A percentile compares a stretch with the other conserved stretches of the same genome.
phyloP scores from a whole-genome alignment of 2,113 vertebrate species.

The Strigops habroptila region DNA sequence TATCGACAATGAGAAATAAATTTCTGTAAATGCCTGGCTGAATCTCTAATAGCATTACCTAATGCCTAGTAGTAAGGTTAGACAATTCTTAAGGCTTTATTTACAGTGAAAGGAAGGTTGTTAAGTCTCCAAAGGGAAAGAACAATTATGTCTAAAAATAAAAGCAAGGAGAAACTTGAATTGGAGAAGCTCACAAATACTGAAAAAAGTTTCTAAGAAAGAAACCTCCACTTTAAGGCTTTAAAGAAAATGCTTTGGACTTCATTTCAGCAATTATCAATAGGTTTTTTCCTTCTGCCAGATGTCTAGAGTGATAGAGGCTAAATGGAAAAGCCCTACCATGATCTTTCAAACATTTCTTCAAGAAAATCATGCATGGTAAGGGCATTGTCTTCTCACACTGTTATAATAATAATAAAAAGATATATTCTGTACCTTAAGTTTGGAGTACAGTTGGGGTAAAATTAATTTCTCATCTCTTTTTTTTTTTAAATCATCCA shows the following conservation, averaged over 20 bases:
- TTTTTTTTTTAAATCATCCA: background rate
- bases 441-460: background rate
- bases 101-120: background rate
- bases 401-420: background rate
- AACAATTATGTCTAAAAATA: slow-evolving; percentile 27
- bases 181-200: slow-evolving; percentile 25
- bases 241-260: background rate
- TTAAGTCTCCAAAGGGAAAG: slow-evolving; percentile 41
- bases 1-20: slow-evolving; percentile 32
- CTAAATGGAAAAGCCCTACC: background rate
- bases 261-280: slow-evolving; percentile 21
- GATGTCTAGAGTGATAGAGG: background rate
- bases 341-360: background rate
- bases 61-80: background rate
- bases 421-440: background rate
- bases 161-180: slow-evolving; percentile 51
- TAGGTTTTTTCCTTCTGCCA: background rate
- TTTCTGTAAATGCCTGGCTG: slow-evolving; percentile 18
- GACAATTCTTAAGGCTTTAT: slow-evolving; percentile 26
- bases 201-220: background rate
- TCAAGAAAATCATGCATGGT: background rate
- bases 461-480: background rate
- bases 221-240: background rate
- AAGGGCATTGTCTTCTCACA: background rate
- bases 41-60: background rate